phyloP scores from a whole-genome alignment of 2,113 vertebrate species.

The Leptosomus discolor region DNA sequence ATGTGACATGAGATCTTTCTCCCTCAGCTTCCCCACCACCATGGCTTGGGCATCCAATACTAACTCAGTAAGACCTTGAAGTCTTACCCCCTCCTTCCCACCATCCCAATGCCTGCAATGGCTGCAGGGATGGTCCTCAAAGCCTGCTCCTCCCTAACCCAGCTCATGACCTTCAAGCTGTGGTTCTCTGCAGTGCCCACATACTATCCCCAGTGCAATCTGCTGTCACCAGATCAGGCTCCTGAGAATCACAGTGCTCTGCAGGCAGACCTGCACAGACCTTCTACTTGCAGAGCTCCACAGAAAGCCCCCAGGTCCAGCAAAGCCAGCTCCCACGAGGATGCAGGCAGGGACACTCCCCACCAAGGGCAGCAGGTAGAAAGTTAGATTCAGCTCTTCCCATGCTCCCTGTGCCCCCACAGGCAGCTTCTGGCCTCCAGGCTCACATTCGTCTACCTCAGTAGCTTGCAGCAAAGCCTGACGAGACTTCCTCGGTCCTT shows the following conservation, averaged over 20 bases:
- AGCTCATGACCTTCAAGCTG: background rate
- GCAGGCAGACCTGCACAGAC: background rate
- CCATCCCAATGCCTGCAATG: rapidly evolving
- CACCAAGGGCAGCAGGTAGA: background rate
- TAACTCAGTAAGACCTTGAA: background rate
- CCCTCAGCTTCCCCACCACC: background rate
- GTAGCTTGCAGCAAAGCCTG: background rate
- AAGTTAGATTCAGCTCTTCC: background rate
- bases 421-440: background rate
- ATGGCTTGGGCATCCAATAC: too few relatives aligned
- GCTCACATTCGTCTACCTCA: background rate
- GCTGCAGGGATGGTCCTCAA: background rate
- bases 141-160: background rate
- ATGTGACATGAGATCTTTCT: background rate
- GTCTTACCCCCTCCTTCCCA: background rate
- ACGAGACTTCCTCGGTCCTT: rapidly evolving
- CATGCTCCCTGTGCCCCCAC: background rate
- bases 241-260: background rate
- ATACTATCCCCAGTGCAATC: background rate
- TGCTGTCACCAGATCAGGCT: background rate
- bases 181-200: background rate
- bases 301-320: background rate
- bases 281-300: background rate
- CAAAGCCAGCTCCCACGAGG: background rate
- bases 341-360: background rate